Evolutionary conservation across 2,888 invertebrate species (phyloP), one percentile per base, ranked within the genome.

Genomic region (Cyclophora punctaria): DNA sequence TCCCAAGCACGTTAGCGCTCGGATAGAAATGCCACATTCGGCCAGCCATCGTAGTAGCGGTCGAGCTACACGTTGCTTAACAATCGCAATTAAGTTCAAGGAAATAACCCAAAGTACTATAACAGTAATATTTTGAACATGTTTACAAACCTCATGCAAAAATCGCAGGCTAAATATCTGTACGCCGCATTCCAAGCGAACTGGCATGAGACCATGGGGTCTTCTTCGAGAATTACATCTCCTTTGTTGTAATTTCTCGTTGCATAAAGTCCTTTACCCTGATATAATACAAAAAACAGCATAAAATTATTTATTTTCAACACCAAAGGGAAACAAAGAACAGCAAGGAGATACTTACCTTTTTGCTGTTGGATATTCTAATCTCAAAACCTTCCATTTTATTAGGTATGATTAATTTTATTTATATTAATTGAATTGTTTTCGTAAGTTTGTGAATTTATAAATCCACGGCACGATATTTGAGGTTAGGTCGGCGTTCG

Each of bases 131-230:
- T 7, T 41, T 41, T 7, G 41, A 7, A 42, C 7, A 37, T 34
- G 48, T n/a, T 20, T 49, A 48, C 64, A 72, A 75, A 93, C 93
- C 91, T 91, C 90, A 98, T 91, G 73, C 98, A 98, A 79, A 94
- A 93, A 74, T 97, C 95, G 80, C 98, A 98, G 0, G 97, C 96
- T 58, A 91, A 83, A 79, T 98, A 98, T 63, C 93, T 91, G 75
- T 96, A 98, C 0, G 93, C 91, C 41, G 92, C 90, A 83, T 98
- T 98, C 98, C 98, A 98, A 4, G 95, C 92, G 80, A 97, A 98
- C 80, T 98, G 98, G 67, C 95, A 94, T 33, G 95, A 95, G 35
- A 97, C 94, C 49, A 98, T 78, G 0, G 98, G 98, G 56, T 92
- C 92, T 76, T 98, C 98, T 78, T 95, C 94, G 63, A 98, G 92